Base-by-base conservation (phyloP, 2,113 vertebrate species). In the Regulus satrapa region DNA sequence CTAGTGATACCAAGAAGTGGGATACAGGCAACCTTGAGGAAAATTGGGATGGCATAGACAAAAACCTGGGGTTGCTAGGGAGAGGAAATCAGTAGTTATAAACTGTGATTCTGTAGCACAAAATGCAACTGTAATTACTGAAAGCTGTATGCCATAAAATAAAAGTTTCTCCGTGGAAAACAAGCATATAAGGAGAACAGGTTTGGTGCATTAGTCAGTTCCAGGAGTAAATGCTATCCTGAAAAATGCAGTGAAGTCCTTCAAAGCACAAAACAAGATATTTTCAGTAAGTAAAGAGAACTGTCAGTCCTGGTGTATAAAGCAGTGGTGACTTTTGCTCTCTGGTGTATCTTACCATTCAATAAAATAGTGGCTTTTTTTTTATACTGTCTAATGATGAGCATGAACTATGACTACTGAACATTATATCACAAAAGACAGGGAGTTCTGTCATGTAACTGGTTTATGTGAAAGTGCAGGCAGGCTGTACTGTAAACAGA, bases 181-280 rank as follows among this genome's bases (percentile, higher is more conserved):
- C 0, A 10, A 75, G 36, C 8, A 2, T 43, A 8, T 8, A 59
- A 55, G 45, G 29, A 90, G 36, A 64, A 72, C 38, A 80, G n/a
- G 5, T 48, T 52, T n/a, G 43, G 18, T 46, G 6, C 21, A 29
- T 61, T 62, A 54, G 17, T 58, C 41, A 66, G 40, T 74, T 87
- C 52, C 32, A 51, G 69, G 52, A 48, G 62, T 25, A 91, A 62
- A 23, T 40, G 58, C n/a, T 76, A 10, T 31, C 18, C 75, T 68
- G 45, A 40, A 72, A 83, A 88, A 90, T 26, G 7, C 61, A 67
- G 1, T 19, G 21, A 61, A 72, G 41, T 64, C 28, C 71, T 79
- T 21, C 11, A 43, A 72, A 1, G 2, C 1, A 3, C 2, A 3
- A 59, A 71, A 25, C 1, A 13, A 88, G 32, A 0, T 36, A 12